Base-by-base conservation (phyloP, 1,140 invertebrate species). In the Apis cerana region DNA sequence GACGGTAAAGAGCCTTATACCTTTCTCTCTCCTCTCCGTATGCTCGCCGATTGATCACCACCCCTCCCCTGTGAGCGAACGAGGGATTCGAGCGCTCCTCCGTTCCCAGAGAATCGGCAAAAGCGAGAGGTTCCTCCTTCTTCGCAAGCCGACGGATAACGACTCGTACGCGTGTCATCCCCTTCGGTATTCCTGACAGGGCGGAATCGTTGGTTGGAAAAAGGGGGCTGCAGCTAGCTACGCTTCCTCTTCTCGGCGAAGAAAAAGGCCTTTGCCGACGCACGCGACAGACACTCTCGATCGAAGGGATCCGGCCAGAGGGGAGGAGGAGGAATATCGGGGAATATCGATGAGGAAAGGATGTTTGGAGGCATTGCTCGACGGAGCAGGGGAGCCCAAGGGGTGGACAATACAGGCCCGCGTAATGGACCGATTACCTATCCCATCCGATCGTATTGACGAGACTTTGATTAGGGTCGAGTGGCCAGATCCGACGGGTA, bases 381-480 rank as follows among this genome's bases (percentile, higher is more conserved):
- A 43, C 61, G 67, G 82, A 70, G 70, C 27, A 82, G 72, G 43
- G 75, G 72, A 83, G 75, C 64, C 81, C 15, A 17, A 88, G 90
- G 93, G 91, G 91, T 93, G 92, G 92, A 93, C 93, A 92, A 91
- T 90, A 90, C 92, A 80, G 76, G 91, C 89, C 88, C 92, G 88
- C 90, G 93, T 94, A 94, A 94, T 94, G 92, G 93, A 93, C 89
- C 94, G 93, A 94, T 94, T 94, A 94, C 92, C 92, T 93, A 90
- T 89, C 91, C 92, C 90, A 90, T 79, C 85, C 89, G 91, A 93
- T 93, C 91, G 90, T 88, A 94, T 93, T 94, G 92, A 94, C 92
- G 93, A 94, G 94, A 94, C 92, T 94, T 94, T 94, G 94, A 94
- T 94, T 94, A 93, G 94, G 93, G 93, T 94, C 92, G 93, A 93